Base-by-base conservation (phyloP, 2,888 invertebrate genomes). In the Nasonia oneida region DNA sequence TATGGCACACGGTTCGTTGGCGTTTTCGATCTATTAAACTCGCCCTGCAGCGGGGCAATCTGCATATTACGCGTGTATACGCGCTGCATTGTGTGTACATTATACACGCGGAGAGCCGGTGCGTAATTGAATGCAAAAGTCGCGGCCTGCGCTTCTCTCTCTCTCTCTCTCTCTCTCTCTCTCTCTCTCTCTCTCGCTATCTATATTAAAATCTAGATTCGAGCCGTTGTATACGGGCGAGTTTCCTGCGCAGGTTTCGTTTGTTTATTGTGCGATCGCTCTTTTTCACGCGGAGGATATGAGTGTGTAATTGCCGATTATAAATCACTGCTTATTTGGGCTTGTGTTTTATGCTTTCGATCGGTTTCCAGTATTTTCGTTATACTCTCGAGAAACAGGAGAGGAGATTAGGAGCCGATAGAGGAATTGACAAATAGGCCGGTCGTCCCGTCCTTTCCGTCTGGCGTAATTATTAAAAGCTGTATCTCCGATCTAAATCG, bases 181-280 rank as follows among this genome's bases (percentile, higher is more conserved):
- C 29, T 29, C 29, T 29, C 29, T 29, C 29, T 29, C 29, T 29
- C 29, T 47, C 50, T 57, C 71, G 39, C n/a, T 79, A 79, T 84
- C 84, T 84, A 84, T 84, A 84, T 84, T 79, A 75, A 79, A 84
- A 84, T 84, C 83, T 73, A 23, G 15, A 83, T 76, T 75, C 61
- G 29, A 29, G n/a, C 33, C 10, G 4, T 64, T 23, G 42, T 74
- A 61, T 75, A n/a, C 10, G 4, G 53, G 18, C 18, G 53, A 53
- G 5, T 53, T 80, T 39, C 37, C 50, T 70, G 39, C 1, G 77
- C 29, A 12, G 12, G 53, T 29, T 50, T 47, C 33, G 47, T 67
- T 67, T 67, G 67, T 67, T 67, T 67, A 67, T 67, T 67, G 33
- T 67, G 33, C 33, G 14, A 29, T 67, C 57, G 18, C 57, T 61